These are phyloP conservation scores for Eilema griseolum DNA, from an alignment of 2,888 invertebrate species.

Conservation along the genomic window DNA sequence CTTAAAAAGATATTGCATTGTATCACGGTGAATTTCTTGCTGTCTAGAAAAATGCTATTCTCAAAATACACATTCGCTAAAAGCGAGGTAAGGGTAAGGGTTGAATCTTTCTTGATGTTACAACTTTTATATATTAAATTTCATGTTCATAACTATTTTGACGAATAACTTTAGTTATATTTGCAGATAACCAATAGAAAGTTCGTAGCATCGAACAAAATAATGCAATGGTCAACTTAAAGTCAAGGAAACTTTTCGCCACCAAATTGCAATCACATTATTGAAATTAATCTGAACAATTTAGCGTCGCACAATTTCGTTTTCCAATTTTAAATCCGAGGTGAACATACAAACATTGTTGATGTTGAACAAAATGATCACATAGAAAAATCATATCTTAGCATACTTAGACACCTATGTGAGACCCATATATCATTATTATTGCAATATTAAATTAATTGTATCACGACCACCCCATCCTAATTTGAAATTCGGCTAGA, in stretches of 20 bases:
- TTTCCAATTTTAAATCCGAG: not conserved
- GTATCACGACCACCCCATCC: not conserved
- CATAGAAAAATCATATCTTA: not conserved
- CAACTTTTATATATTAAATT: not conserved
- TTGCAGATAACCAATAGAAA: not conserved
- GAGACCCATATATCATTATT: too few species aligned
- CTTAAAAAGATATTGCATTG: not conserved
- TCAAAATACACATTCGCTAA: not conserved
- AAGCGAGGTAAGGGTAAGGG: not conserved
- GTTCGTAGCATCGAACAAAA: not conserved
- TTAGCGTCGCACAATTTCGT: not conserved
- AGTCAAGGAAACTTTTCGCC: not conserved
- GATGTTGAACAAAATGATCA: too few species aligned
- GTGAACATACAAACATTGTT: too few species aligned
- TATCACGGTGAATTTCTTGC: not conserved
- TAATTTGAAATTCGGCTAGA: not conserved
- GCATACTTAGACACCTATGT: too few species aligned
- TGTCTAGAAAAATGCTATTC: not conserved
- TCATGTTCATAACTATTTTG: not conserved
- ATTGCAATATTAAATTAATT: too few species aligned
- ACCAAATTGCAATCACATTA: not conserved
- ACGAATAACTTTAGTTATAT: too few species aligned
- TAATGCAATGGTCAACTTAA: not conserved
- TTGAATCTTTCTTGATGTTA: not conserved
- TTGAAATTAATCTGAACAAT: constrained; percentile 1